Evolutionary conservation across 2,113 vertebrate species (phyloP), one percentile per base, ranked within the genome.

Genomic region (Amphiprion percula): DNA sequence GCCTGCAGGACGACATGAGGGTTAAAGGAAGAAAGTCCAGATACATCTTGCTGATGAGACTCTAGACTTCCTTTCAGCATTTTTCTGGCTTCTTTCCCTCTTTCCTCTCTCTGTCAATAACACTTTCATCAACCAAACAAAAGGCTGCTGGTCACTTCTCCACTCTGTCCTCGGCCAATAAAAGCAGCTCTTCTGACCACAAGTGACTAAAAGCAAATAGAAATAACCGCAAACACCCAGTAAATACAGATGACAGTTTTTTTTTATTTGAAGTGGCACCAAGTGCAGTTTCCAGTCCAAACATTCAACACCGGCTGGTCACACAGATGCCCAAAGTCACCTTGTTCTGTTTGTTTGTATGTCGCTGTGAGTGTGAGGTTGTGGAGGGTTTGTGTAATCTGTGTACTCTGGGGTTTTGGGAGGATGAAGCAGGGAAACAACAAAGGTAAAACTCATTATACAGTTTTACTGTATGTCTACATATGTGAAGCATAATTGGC

Each of bases 261-360:
- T 88, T 72, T 77, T 21, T 90, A 84, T 90, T 90, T 90, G 86
- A 81, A 80, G 76, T 88, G 90, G 83, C 80, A 67, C 26, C 64
- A n/a, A 59, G 71, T 37, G 60, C 84, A 53, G 86, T 55, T 77
- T 75, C 56, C 62, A 77, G 68, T 82, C 59, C 80, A 90, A 89
- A 92, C 76, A 83, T 79, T 85, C 62, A 82, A 75, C 83, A 73
- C 30, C n/a, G n/a, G 71, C 87, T 87, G 88, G 85, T 79, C 75
- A 80, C 87, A 89, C 83, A 87, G 66, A 85, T 8, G 58, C 83
- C 24, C 67, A 68, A 26, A 67, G 77, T 92, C 81, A 92, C 87
- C 91, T 90, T 90, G 79, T 49, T 60, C 26, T 65, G 80, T 76
- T 19, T 81, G 79, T 60, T 8, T 71, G 46, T 56, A 26, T 37